phyloP scores from a whole-genome alignment of 92 coral and sea anemone genomes.

The Montipora capitata region DNA sequence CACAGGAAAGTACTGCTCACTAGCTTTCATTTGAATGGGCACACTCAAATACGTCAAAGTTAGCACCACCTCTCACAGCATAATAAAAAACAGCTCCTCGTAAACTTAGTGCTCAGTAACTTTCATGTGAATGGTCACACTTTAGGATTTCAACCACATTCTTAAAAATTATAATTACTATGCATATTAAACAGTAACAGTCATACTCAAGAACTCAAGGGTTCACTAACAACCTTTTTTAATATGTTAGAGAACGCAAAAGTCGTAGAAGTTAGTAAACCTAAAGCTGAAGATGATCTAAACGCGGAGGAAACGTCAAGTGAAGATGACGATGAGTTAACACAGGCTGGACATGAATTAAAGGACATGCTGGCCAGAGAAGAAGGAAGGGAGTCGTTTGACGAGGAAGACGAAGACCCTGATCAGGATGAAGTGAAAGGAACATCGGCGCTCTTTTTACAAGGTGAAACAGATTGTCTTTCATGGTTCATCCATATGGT shows the following conservation, averaged over 20 bases:
- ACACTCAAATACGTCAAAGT: no score
- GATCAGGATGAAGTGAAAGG: slow-evolving; percentile 92
- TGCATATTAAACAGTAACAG: no score
- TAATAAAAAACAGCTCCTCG: no score
- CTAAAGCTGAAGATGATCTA: slow-evolving; percentile 93
- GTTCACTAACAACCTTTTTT: background rate
- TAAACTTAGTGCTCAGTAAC: background rate
- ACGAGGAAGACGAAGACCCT: slow-evolving; percentile 91
- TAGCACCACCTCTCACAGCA: no score
- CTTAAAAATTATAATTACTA: no score
- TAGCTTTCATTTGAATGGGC: no score
- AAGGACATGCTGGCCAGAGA: slow-evolving; percentile 93
- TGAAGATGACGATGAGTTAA: slow-evolving; percentile 96
- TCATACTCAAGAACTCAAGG: no score
- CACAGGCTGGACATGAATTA: slow-evolving; percentile 92
- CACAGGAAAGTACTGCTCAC: background rate
- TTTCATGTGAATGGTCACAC: background rate
- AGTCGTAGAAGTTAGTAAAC: slow-evolving; percentile 76
- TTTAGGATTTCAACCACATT: background rate
- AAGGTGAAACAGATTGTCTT: slow-evolving; percentile 69
- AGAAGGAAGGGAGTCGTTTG: slow-evolving; percentile 89
- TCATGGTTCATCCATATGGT: background rate
- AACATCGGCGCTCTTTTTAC: slow-evolving; percentile 90
- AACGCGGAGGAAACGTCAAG: slow-evolving; percentile 97
- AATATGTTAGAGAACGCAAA: slow-evolving; percentile 58